phyloP scores from a whole-genome alignment of 1,140 invertebrate species.

The Drosophila truncata region DNA sequence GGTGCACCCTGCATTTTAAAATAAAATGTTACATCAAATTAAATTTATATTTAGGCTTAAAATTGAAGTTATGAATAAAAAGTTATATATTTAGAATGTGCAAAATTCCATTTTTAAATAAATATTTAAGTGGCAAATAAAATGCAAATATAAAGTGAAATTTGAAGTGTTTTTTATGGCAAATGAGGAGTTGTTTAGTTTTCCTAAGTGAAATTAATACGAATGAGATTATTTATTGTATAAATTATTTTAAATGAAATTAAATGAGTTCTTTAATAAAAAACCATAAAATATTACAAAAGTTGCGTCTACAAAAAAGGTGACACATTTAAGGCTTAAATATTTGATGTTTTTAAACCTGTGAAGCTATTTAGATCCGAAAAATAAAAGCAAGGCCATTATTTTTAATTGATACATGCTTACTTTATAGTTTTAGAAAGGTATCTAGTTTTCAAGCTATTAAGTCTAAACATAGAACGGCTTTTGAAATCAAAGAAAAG shows the following conservation, averaged over 20 bases:
- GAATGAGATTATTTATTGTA: too few relatives aligned
- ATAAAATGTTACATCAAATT: not conserved
- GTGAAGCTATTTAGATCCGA: not conserved
- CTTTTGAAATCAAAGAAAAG: conserved; percentile 1
- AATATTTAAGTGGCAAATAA: conserved; percentile 22
- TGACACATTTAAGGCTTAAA: too few relatives aligned
- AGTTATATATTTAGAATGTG: conserved; percentile 4
- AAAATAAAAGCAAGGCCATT: not conserved
- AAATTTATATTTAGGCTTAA: not conserved
- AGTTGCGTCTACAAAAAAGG: too few relatives aligned
- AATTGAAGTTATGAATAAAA: conserved; percentile 8
- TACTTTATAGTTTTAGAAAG: conserved; percentile 10
- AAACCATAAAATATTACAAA: not conserved
- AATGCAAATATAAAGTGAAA: not conserved
- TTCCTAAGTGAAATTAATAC: not conserved
- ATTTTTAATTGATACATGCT: not conserved
- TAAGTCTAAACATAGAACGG: not conserved
- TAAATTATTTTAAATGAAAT: not conserved
- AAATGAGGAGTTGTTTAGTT: too few relatives aligned
- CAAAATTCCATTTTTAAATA: conserved; percentile 1
- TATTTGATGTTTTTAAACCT: not conserved
- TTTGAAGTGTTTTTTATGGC: not conserved
- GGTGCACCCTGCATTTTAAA: conserved; percentile 18
- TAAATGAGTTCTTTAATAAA: not conserved
- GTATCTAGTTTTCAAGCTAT: not conserved